Evolutionary conservation across 2,888 invertebrate genomes (phyloP).

Genomic region (Callyntrura sp.): DNA sequence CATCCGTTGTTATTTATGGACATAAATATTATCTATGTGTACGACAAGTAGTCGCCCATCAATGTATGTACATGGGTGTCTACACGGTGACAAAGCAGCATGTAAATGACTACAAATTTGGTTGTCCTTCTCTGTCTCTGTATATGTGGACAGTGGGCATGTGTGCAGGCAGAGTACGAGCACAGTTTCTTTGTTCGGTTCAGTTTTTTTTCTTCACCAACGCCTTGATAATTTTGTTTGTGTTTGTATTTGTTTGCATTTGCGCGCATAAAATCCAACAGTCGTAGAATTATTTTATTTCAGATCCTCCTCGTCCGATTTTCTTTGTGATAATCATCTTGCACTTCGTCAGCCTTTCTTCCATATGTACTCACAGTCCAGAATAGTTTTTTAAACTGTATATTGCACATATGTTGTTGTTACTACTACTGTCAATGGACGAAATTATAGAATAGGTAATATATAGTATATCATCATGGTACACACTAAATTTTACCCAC

Average conservation of each 20-base stretch:
- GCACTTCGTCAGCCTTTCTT: neutral
- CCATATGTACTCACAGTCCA: neutral
- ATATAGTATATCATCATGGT: too few relatives aligned
- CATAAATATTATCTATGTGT: conserved; percentile 35
- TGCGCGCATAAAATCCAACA: neutral
- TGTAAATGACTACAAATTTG: conserved; percentile 2
- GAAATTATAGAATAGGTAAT: neutral
- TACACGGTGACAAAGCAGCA: conserved; percentile 10
- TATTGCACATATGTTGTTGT: neutral
- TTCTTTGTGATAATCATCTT: conserved; percentile 7
- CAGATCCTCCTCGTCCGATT: conserved; percentile 21
- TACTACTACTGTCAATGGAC: neutral
- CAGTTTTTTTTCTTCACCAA: neutral
- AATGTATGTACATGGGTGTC: neutral
- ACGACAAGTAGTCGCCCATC: neutral
- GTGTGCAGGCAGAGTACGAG: neutral
- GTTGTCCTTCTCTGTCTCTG: neutral
- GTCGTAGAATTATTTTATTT: neutral
- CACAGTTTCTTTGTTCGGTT: too few relatives aligned
- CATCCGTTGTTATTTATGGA: conserved; percentile 46
- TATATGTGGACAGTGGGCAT: neutral
- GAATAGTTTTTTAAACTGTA: too few relatives aligned
- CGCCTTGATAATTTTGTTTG: neutral
- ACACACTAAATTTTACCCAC: too few relatives aligned
- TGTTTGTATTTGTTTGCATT: conserved; percentile 7